Percentiles rank a stretch among this genome's conserved stretches.
These are phyloP conservation scores for Megalops cyprinoides DNA, from an alignment of 2,797 vertebrate genomes.

Conservation along the genomic window DNA sequence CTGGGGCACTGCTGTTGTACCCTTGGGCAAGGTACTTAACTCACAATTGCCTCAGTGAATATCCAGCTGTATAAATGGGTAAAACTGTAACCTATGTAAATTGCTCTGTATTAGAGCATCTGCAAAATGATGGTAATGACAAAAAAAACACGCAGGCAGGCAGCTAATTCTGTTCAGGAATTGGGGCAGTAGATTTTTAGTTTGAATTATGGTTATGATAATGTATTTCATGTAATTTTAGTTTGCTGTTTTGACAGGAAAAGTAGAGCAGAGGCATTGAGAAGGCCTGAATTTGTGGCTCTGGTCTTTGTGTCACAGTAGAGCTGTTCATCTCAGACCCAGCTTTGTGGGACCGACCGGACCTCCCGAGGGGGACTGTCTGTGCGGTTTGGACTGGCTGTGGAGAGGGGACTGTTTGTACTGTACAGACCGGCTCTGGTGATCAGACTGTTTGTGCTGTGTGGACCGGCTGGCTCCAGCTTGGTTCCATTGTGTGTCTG, in stretches of 20 bases:
- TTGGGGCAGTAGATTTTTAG: neutral
- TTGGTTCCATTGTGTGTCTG: conserved; percentile 23
- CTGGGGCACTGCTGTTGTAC: no score
- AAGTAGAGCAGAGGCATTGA: neutral
- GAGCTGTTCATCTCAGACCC: neutral
- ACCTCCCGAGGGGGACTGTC: neutral
- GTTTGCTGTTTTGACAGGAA: no score
- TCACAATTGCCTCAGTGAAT: no score
- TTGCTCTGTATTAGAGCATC: no score
- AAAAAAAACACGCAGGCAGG: no score
- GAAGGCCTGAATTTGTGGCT: neutral
- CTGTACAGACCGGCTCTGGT: neutral
- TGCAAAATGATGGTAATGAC: no score
- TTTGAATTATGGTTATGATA: neutral
- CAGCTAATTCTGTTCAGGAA: neutral
- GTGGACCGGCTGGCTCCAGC: conserved; percentile 11
- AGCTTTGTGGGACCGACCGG: neutral
- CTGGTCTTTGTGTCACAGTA: neutral
- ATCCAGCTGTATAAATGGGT: no score
- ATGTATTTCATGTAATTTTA: no score
- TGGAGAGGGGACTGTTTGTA: neutral
- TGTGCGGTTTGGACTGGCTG: neutral
- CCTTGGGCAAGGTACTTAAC: no score
- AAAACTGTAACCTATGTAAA: no score
- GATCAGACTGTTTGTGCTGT: neutral